A percentile compares a stretch with the other conserved stretches of the same genome.
phyloP scores from a whole-genome alignment of 2,888 invertebrate genomes.

The Urechis unicinctus region DNA sequence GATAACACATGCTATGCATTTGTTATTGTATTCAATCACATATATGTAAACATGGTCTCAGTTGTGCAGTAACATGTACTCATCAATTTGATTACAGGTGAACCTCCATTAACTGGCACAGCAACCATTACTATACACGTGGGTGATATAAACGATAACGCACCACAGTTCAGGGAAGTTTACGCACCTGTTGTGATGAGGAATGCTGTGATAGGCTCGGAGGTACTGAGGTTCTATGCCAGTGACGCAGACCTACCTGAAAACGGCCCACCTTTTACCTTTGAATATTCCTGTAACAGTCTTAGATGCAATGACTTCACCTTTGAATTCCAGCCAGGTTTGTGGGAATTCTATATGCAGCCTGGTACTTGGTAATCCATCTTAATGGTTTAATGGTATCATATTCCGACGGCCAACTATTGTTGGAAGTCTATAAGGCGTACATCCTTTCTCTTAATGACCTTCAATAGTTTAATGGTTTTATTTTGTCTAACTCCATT shows the following conservation, averaged over 20 bases:
- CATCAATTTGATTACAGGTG: constrained; percentile 27
- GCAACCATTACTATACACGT: constrained; percentile 90
- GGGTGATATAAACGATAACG: constrained; percentile 94
- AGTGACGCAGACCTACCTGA: constrained; percentile 33
- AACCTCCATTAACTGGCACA: constrained; percentile 59
- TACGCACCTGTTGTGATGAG: constrained; percentile 42
- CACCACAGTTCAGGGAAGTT: constrained; percentile 62
- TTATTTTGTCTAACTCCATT: no score
- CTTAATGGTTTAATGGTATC: no score
- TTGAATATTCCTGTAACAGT: constrained; percentile 23
- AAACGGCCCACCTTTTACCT: constrained; percentile 69
- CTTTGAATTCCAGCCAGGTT: constrained; percentile 3
- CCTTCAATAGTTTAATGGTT: no score
- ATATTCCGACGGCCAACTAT: no score
- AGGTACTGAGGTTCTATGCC: constrained; percentile 22
- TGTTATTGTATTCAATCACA: no score
- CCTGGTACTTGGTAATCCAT: no score
- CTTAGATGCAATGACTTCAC: constrained; percentile 52
- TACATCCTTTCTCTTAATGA: no score
- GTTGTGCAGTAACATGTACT: no score
- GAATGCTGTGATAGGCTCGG: not conserved
- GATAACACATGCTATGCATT: not conserved
- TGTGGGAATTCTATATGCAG: no score
- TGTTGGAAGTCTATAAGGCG: no score
- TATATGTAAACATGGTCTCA: no score